Conservation (phyloP, 2,113 vertebrate species). For the Malaclemys terrapin region DNA sequence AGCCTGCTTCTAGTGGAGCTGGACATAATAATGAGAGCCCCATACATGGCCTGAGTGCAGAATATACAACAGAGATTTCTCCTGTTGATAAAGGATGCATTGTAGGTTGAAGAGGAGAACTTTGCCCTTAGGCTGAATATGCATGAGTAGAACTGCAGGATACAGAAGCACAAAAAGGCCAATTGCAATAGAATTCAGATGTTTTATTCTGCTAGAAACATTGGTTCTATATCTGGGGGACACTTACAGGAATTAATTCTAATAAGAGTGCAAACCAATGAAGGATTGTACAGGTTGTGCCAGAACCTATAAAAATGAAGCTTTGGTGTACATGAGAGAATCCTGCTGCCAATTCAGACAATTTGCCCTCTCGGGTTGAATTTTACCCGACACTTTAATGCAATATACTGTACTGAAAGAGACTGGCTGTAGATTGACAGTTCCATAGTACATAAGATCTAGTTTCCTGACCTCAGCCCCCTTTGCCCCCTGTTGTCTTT, state of each 20-base stretch:
- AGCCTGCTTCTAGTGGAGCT: not conserved
- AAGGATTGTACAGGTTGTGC: conserved; percentile 2
- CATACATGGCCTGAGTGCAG: not conserved
- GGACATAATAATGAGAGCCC: not conserved
- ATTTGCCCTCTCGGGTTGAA: not conserved
- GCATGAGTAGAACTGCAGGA: not conserved
- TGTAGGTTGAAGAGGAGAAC: not conserved
- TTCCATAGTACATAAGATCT: not conserved
- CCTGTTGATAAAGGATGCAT: not conserved
- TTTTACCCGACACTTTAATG: conserved; percentile 35
- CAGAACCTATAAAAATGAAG: not conserved
- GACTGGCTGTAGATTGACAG: not conserved
- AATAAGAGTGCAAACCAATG: not conserved
- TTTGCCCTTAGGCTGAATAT: not conserved
- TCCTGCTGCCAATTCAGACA: not conserved
- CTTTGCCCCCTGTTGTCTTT: not conserved
- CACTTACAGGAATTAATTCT: not conserved
- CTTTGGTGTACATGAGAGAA: not conserved
- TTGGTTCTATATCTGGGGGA: not conserved
- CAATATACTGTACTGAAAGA: not conserved
- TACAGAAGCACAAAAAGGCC: not conserved
- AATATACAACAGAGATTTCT: accelerated
- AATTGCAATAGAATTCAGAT: conserved; percentile 33
- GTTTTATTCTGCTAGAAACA: conserved; percentile 33
- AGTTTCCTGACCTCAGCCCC: not conserved